A percentile compares a stretch with the other conserved stretches of the same genome.
These are phyloP conservation scores for Chymomyza caudatula DNA, from an alignment of 2,888 invertebrate genomes.

Conservation along the genomic window DNA sequence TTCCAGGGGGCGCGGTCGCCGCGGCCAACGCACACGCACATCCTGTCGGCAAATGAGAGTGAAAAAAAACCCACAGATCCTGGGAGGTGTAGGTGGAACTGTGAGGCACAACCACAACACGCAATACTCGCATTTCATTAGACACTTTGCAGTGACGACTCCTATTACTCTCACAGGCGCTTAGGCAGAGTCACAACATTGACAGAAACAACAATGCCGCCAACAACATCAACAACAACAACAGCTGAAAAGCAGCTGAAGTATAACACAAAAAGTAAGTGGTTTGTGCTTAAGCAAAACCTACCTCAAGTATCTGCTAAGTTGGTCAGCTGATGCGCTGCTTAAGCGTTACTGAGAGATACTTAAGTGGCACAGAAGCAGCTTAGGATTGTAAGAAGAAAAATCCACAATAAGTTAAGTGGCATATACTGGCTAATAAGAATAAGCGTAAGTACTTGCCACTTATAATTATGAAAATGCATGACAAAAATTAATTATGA, in stretches of 20 bases:
- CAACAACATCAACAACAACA: not conserved
- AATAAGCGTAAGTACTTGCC: not conserved
- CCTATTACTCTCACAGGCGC: conserved; percentile 59
- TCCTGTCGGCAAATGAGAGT: conserved; percentile 37
- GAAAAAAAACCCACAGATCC: not conserved
- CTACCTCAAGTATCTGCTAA: not conserved
- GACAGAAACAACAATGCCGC: conserved; percentile 4
- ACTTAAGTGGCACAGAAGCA: not conserved
- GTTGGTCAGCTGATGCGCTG: not conserved
- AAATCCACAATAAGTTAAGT: not conserved
- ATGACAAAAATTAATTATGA: not conserved
- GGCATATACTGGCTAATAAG: not conserved
- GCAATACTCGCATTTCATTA: conserved; percentile 73
- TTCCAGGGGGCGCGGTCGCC: not conserved
- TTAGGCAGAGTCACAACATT: not conserved
- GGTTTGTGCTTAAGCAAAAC: not conserved
- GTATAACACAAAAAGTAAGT: not conserved
- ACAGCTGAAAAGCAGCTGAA: not conserved
- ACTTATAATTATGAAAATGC: not conserved
- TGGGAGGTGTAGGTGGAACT: conserved; percentile 1
- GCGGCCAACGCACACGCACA: conserved; percentile 46
- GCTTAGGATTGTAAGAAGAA: not conserved
- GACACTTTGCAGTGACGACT: conserved; percentile 72
- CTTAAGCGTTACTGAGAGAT: not conserved
- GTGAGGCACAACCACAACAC: conserved; percentile 68